Conservation (phyloP, 1,140 invertebrate genomes). For the Rhagoletis zephyria region DNA sequence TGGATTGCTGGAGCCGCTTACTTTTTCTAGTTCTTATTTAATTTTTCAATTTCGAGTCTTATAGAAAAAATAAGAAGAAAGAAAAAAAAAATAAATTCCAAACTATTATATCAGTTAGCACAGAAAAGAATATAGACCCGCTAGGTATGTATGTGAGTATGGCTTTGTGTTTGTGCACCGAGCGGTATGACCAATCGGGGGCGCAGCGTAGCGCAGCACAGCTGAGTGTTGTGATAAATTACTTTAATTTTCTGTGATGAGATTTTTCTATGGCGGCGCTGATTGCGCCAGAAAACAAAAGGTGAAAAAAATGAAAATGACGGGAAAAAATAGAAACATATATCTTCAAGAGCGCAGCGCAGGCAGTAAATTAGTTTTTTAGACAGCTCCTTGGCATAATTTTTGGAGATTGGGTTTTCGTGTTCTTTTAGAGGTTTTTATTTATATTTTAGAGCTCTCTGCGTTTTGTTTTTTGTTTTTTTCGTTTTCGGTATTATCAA, state of each 20-base stretch:
- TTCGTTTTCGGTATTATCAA: not conserved
- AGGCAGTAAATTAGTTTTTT: constrained; percentile 38
- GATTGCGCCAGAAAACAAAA: constrained; percentile 26
- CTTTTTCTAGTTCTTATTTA: constrained; percentile 3
- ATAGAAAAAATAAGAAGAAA: not conserved
- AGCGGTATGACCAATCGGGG: not conserved
- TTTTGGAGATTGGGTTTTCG: not conserved
- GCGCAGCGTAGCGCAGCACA: not conserved
- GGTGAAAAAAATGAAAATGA: constrained; percentile 11
- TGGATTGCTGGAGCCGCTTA: not conserved
- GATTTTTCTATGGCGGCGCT: constrained; percentile 43
- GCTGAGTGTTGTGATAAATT: constrained; percentile 48
- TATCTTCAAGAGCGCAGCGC: not conserved
- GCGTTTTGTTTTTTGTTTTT: not conserved
- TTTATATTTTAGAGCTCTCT: not conserved
- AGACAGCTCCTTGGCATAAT: not conserved
- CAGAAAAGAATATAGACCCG: not conserved
- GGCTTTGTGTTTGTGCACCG: not conserved
- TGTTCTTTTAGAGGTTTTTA: not conserved
- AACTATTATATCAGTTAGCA: not conserved
- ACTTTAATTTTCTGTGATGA: constrained; percentile 52
- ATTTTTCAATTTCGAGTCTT: not conserved
- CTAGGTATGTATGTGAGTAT: not conserved
- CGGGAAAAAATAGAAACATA: constrained; percentile 15
- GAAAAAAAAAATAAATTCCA: not conserved